Evolutionary conservation across 2,797 vertebrate genomes (phyloP).

Genomic region (Neopelma chrysocephalum): DNA sequence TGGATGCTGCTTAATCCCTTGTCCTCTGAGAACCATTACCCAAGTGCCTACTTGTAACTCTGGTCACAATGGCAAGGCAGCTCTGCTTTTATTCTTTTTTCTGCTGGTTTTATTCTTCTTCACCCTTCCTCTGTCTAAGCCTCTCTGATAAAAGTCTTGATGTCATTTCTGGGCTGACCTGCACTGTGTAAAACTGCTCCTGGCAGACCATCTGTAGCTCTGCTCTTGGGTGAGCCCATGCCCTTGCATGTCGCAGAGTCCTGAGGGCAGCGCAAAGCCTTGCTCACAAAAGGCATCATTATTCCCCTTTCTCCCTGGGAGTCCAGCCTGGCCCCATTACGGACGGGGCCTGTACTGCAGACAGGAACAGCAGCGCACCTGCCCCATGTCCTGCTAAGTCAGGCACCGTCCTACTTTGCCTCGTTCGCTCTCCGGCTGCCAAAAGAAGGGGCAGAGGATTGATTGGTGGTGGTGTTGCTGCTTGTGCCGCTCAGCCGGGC

Average conservation of each 20-base stretch:
- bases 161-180: not conserved
- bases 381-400: not conserved
- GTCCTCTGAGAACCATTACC: not conserved
- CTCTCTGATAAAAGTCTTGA: not conserved
- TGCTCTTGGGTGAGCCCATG: not conserved
- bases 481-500: not conserved
- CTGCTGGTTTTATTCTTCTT: not conserved
- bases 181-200: rapidly evolving
- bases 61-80: not conserved
- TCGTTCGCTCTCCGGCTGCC: not conserved
- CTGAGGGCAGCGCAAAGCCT: not conserved
- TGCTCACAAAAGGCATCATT: not conserved
- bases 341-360: not conserved
- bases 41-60: not conserved
- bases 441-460: not conserved
- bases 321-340: not conserved
- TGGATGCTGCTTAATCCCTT: not conserved
- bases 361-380: not conserved
- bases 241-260: not conserved
- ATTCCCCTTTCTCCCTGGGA: not conserved
- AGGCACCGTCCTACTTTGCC: not conserved
- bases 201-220: not conserved
- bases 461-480: rapidly evolving
- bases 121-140: not conserved
- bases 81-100: not conserved